These are phyloP conservation scores for Drosophila trichaetosa DNA, from an alignment of 2,888 invertebrate species.

Conservation along the genomic window DNA sequence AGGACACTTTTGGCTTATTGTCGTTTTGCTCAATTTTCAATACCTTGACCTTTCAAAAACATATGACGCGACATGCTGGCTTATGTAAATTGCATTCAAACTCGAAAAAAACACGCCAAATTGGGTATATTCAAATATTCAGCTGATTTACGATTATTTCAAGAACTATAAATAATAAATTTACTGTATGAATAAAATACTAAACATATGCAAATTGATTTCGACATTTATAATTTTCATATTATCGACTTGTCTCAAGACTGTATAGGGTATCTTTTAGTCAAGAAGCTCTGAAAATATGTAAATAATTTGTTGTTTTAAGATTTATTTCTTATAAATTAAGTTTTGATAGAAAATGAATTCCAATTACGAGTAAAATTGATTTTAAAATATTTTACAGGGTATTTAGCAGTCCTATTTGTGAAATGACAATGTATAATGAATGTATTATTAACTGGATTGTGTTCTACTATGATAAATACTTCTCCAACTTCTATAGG, in stretches of 20 bases:
- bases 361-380: neutral
- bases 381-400: neutral
- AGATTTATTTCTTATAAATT: neutral
- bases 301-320: neutral
- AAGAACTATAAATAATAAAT: neutral
- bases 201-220: neutral
- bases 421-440: neutral
- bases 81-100: neutral
- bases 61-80: neutral
- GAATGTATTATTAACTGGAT: neutral
- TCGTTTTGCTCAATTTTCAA: slow-evolving; percentile 35
- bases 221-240: neutral
- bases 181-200: neutral
- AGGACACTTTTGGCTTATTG: slow-evolving; percentile 50
- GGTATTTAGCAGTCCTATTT: neutral
- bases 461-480: neutral
- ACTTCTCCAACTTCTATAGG: neutral
- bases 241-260: neutral
- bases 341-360: neutral
- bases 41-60: slow-evolving; percentile 23
- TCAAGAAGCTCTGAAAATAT: neutral
- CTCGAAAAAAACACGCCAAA: no score
- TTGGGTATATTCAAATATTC: neutral
- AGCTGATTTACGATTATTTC: neutral
- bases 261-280: neutral